A percentile compares a stretch with the other conserved stretches of the same genome.
These are phyloP conservation scores for Agrilus planipennis DNA, from an alignment of 1,140 invertebrate species.

Conservation along the genomic window DNA sequence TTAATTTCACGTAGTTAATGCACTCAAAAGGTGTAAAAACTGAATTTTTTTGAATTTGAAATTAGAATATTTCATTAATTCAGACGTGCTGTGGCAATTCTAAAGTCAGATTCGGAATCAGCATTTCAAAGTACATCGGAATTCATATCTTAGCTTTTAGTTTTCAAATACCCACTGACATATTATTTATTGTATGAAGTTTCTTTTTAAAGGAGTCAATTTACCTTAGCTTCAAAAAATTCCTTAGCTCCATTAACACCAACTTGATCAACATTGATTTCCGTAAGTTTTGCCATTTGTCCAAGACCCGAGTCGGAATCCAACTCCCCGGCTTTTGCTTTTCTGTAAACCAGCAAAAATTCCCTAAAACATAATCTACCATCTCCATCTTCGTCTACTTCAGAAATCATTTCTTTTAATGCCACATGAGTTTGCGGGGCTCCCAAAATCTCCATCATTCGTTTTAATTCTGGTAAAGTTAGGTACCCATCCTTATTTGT, in stretches of 20 bases:
- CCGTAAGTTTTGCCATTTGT: slow-evolving; percentile 68
- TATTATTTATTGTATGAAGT: too few species aligned
- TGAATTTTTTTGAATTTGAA: too few species aligned
- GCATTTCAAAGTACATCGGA: too few species aligned
- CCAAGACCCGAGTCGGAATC: slow-evolving; percentile 69
- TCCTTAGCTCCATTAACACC: slow-evolving; percentile 80
- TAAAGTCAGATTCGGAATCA: too few species aligned
- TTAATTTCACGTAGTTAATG: too few species aligned
- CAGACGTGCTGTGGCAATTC: too few species aligned
- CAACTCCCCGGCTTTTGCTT: slow-evolving; percentile 75
- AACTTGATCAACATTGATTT: slow-evolving; percentile 79
- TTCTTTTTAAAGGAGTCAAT: background rate
- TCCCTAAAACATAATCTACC: slow-evolving; percentile 85
- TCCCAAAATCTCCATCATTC: slow-evolving; percentile 94
- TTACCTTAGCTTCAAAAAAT: slow-evolving; percentile 83
- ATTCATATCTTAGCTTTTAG: too few species aligned
- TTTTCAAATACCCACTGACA: too few species aligned
- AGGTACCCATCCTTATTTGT: slow-evolving; percentile 76
- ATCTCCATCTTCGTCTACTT: slow-evolving; percentile 86
- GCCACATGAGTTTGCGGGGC: slow-evolving; percentile 89
- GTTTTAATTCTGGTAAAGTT: slow-evolving; percentile 77
- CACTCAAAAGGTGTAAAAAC: too few species aligned
- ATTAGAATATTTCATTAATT: too few species aligned
- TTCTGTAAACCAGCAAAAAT: slow-evolving; percentile 79
- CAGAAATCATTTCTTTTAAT: slow-evolving; percentile 87